phyloP scores from a whole-genome alignment of 2,113 vertebrate species.

The Pholis gunnellus region DNA sequence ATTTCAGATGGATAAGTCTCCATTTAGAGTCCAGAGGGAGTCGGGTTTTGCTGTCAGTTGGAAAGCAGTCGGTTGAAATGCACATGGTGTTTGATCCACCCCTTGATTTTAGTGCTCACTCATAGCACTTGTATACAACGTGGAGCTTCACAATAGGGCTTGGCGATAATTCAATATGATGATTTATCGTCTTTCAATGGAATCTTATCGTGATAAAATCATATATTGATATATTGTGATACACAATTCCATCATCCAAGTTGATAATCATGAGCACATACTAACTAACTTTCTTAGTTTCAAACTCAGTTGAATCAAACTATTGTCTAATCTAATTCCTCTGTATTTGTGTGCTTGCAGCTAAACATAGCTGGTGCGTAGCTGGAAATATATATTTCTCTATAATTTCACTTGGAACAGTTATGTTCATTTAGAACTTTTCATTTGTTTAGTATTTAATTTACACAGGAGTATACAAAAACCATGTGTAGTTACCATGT shows the following conservation, averaged over 20 bases:
- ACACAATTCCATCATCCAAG: background rate
- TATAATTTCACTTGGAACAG: background rate
- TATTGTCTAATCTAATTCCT: background rate
- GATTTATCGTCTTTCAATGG: background rate
- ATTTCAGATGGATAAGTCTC: background rate
- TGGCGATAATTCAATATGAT: background rate
- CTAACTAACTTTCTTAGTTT: background rate
- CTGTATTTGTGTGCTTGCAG: background rate
- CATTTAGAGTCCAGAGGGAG: background rate
- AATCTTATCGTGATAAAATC: background rate
- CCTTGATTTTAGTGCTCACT: slow-evolving; percentile 2
- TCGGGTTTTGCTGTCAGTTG: background rate
- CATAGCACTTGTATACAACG: slow-evolving; percentile 1
- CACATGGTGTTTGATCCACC: slow-evolving; percentile 18
- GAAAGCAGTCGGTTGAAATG: slow-evolving; percentile 4
- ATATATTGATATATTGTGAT: background rate
- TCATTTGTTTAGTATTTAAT: background rate
- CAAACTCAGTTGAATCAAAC: background rate
- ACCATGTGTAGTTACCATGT: background rate
- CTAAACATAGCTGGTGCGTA: no score
- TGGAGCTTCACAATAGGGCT: background rate
- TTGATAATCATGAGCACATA: background rate
- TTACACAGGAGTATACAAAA: background rate
- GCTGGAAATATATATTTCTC: background rate
- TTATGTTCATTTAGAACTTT: background rate